Evolutionary conservation across 1,140 invertebrate genomes (phyloP).

Genomic region (Episyrphus balteatus): DNA sequence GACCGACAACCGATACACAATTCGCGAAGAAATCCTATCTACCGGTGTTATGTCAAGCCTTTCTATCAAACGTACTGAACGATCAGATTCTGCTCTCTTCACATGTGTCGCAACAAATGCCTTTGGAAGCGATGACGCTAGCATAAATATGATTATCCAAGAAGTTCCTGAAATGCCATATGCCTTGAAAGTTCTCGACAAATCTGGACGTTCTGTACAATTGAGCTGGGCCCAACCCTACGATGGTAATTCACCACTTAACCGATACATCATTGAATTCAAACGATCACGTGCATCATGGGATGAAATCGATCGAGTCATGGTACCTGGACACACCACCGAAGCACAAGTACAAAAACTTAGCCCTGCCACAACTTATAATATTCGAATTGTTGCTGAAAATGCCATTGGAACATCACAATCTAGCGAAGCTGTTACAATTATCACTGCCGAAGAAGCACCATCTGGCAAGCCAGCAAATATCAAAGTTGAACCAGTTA

Average conservation of each 20-base stretch:
- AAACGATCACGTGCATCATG: conserved; percentile 78
- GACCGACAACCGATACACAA: conserved; percentile 78
- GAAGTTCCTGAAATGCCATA: conserved; percentile 90
- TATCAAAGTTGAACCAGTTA: conserved; percentile 79
- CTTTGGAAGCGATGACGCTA: conserved; percentile 90
- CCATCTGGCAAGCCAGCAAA: conserved; percentile 71
- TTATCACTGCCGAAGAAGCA: conserved; percentile 91
- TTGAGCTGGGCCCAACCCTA: conserved; percentile 88
- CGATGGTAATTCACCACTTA: conserved; percentile 90
- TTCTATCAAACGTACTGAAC: conserved; percentile 78
- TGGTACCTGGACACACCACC: conserved; percentile 74
- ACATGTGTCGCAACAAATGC: conserved; percentile 91
- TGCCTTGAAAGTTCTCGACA: conserved; percentile 80
- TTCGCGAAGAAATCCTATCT: conserved; percentile 77
- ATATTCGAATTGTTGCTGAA: conserved; percentile 84
- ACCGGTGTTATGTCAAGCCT: conserved; percentile 80
- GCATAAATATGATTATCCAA: conserved; percentile 92
- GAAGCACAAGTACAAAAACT: conserved; percentile 81
- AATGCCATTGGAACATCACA: conserved; percentile 88
- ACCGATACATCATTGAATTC: conserved; percentile 84
- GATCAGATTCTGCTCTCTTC: conserved; percentile 84
- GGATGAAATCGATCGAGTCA: conserved; percentile 75
- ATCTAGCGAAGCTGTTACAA: conserved; percentile 83
- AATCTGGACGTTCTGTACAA: conserved; percentile 80
- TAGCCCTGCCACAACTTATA: conserved; percentile 83